A percentile compares a stretch with the other conserved stretches of the same genome.
Conservation (phyloP, 2,113 vertebrate genomes). For the Dipodomys stephensi region DNA sequence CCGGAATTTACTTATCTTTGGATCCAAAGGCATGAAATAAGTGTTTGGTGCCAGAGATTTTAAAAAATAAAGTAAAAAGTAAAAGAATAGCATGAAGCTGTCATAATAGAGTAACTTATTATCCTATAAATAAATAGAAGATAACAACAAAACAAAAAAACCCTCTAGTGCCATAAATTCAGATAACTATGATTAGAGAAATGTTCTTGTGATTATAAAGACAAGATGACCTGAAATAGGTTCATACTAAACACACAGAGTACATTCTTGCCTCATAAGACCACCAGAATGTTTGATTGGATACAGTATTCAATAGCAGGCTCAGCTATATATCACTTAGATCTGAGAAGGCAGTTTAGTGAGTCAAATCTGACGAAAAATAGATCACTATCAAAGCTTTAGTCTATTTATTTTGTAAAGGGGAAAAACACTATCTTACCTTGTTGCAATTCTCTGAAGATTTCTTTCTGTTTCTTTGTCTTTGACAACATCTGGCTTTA, state of each 20-base stretch:
- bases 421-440: conserved; percentile 85
- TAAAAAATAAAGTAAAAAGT: not conserved
- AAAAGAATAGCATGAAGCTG: not conserved
- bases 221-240: conserved; percentile 55
- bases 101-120: not conserved
- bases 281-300: conserved; percentile 71
- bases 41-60: not conserved
- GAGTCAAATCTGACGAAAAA: conserved; percentile 77
- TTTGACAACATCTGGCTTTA: conserved; percentile 93
- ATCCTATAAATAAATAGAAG: not conserved
- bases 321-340: conserved; percentile 73
- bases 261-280: conserved; percentile 66
- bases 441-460: conserved; percentile 95
- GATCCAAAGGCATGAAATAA: not conserved
- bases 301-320: conserved; percentile 64
- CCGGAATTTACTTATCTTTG: not conserved
- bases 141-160: not conserved
- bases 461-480: conserved; percentile 92
- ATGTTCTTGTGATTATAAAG: conserved; percentile 59
- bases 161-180: not conserved
- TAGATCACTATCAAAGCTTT: conserved; percentile 73
- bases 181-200: not conserved
- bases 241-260: conserved; percentile 61
- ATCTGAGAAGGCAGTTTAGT: conserved; percentile 75
- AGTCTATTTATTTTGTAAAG: conserved; percentile 31